Base-by-base conservation (phyloP, 2,888 invertebrate genomes). In the Melanargia galathea region DNA sequence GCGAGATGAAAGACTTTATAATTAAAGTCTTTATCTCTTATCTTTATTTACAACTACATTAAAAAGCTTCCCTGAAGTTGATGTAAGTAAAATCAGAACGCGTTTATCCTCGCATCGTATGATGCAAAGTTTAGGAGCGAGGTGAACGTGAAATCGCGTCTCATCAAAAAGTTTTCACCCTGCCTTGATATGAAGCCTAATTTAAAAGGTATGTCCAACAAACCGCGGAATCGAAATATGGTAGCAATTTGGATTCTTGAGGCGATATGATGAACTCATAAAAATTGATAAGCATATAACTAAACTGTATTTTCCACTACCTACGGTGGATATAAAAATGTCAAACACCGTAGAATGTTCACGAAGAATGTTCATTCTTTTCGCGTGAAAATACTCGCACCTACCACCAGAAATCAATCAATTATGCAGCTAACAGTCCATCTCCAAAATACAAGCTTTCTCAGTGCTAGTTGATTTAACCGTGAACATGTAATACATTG, bases 141-240 rank as follows among this genome's bases (percentile, higher is more conserved):
- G 35, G 33, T 13, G 18, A 52, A 6, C 20, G 20, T 35, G 20
- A 7, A 13, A 33, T 35, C 13, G 13, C 35, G 35, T 20, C 52
- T 52, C 52, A 35, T 52, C 52, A 35, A 18, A 52, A 52, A 52
- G 52, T 52, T 52, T 52, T 52, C 22, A 20, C 52, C 35, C 7
- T 52, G 11, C 30, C 16, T 51, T 33, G 30, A 49, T 52, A 35
- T 52, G 35, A 20, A 51, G 7, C 24, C 16, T 24, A 24, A 48
- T 13, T 33, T 18, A 18, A 13, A 33, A 10, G n/a, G 30, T 20
- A 33, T 20, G n/a, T 13, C 33, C 10, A 20, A 18, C 33, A 52
- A 52, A 16, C 26, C n/a, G 16, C 49, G 26, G 26, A 26, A 16
- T 16, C 0, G 1, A 26, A n/a, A n/a, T n/a, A 26, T 6, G 26